Percentiles rank a stretch among this genome's conserved stretches.
These are phyloP conservation scores for Petromus typicus DNA, from an alignment of 2,113 vertebrate genomes.

Conservation along the genomic window DNA sequence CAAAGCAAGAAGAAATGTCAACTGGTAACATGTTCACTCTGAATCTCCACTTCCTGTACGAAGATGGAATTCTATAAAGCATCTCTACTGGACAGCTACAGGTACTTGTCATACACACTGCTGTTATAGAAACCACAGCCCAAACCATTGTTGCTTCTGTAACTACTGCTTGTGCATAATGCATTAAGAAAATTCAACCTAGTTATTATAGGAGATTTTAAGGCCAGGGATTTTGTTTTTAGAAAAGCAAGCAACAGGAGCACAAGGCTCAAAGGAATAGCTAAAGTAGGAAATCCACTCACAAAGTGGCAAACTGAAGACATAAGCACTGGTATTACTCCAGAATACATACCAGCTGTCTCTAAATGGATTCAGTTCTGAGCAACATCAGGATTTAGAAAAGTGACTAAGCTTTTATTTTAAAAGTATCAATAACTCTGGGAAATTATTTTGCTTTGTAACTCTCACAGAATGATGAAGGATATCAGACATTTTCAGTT, in stretches of 20 bases:
- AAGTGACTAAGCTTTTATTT: constrained; percentile 31
- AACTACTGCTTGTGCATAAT: background rate
- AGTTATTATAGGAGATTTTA: background rate
- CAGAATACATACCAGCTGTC: background rate
- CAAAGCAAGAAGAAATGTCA: background rate
- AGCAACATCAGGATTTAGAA: background rate
- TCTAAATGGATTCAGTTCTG: background rate
- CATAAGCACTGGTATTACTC: background rate
- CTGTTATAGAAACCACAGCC: background rate
- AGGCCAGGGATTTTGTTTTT: background rate
- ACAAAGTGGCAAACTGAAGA: background rate
- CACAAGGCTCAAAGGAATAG: background rate
- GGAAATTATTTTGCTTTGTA: constrained; percentile 9
- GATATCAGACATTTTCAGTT: constrained; percentile 73
- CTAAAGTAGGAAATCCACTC: background rate
- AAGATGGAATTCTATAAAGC: background rate
- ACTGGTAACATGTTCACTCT: background rate
- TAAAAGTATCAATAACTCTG: constrained; percentile 19
- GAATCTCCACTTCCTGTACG: background rate
- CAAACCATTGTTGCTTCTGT: background rate
- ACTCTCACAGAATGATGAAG: constrained; percentile 17
- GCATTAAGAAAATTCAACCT: background rate
- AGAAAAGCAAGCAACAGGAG: background rate
- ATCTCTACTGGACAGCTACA: background rate
- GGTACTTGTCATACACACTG: background rate